Percentiles rank a stretch among this genome's conserved stretches.
Conservation (phyloP, 2,797 vertebrate species). For the Sebastes kiyomatsui region DNA sequence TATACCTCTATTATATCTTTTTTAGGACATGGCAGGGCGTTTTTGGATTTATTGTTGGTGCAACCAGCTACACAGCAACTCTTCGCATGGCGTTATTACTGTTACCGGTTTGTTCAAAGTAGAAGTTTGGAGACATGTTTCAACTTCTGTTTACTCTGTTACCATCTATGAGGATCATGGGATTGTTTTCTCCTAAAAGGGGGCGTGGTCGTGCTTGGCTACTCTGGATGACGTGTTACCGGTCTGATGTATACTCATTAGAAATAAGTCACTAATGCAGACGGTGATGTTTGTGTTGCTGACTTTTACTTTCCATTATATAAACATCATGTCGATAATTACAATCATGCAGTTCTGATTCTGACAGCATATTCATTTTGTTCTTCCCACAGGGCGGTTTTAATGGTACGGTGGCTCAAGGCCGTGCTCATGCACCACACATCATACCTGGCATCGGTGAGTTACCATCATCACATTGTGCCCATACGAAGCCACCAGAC, state of each 20-base stretch:
- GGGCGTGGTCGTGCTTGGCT: rapidly evolving
- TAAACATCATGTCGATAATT: rapidly evolving
- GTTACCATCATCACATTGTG: conserved; percentile 46
- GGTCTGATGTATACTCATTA: no score
- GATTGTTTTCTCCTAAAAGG: no score
- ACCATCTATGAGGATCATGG: no score
- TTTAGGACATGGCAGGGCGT: no score
- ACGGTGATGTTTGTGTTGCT: neutral
- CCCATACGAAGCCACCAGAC: neutral
- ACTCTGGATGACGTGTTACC: no score
- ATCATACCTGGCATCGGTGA: conserved; percentile 96
- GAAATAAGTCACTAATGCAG: neutral
- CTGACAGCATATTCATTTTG: neutral
- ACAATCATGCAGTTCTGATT: neutral
- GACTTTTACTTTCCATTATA: neutral
- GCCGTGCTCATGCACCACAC: conserved; percentile 91
- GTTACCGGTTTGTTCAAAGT: rapidly evolving
- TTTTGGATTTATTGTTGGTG: no score
- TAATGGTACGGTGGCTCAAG: conserved; percentile 96
- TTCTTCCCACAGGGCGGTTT: conserved; percentile 84
- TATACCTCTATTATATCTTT: no score
- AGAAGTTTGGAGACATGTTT: no score
- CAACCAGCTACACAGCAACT: no score
- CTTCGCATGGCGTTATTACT: rapidly evolving
- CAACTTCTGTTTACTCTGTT: no score